Conservation (phyloP, 2,113 vertebrate species). For the Himantopus leucocephalus region DNA sequence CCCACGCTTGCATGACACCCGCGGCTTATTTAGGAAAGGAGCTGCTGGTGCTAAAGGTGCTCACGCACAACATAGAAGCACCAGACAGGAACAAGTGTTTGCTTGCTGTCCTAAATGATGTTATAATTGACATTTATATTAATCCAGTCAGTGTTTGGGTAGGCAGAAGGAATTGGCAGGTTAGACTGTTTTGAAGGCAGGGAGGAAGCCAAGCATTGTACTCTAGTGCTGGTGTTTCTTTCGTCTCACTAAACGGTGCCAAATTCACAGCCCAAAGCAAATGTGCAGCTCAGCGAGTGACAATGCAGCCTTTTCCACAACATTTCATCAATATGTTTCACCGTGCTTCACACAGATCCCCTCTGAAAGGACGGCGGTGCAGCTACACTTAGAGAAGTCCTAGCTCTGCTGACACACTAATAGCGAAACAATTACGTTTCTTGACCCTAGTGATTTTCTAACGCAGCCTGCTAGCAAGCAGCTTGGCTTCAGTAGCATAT, state of each 20-base stretch:
- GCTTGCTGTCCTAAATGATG: not conserved
- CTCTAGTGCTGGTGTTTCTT: not conserved
- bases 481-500: not conserved
- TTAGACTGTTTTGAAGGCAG: conserved; percentile 5
- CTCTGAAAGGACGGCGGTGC: not conserved
- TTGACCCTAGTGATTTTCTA: not conserved
- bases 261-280: conserved; percentile 48
- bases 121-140: conserved; percentile 40
- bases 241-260: not conserved
- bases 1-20: not conserved
- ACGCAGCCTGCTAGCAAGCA: not conserved
- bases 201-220: conserved; percentile 37
- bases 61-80: not conserved
- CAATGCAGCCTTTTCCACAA: conserved; percentile 32
- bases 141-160: conserved; percentile 21
- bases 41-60: not conserved
- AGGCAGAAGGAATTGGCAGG: conserved; percentile 17
- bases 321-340: not conserved
- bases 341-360: not conserved
- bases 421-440: not conserved
- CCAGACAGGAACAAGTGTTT: conserved; percentile 9
- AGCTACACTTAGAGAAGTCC: not conserved
- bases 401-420: not conserved
- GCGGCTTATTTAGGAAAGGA: not conserved
- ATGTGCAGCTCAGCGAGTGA: not conserved